A percentile compares a stretch with the other conserved stretches of the same genome.
These are phyloP conservation scores for Leptopilina clavipes DNA, from an alignment of 1,140 invertebrate species.

Conservation along the genomic window DNA sequence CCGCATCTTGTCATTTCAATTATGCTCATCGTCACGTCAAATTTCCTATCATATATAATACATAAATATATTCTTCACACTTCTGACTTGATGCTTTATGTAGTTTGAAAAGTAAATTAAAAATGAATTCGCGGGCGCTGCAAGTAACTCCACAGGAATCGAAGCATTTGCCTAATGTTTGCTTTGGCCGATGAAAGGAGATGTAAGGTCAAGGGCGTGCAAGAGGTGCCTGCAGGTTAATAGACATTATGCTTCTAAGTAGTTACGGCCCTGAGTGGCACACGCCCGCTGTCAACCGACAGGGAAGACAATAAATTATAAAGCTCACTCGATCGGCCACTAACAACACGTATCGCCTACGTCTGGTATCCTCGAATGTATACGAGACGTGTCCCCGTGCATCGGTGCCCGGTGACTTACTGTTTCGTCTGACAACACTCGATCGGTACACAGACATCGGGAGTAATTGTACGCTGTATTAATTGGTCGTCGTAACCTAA, in stretches of 20 bases:
- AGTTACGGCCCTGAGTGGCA: conserved; percentile 47
- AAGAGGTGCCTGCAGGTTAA: background rate
- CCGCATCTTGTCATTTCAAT: conserved; percentile 67
- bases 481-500: conserved; percentile 68
- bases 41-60: background rate
- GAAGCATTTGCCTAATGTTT: background rate
- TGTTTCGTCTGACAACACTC: conserved; percentile 36
- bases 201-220: background rate
- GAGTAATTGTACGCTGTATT: conserved; percentile 67
- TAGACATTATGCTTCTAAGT: conserved; percentile 4
- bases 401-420: conserved; percentile 50
- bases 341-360: conserved; percentile 54
- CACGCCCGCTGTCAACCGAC: conserved; percentile 64
- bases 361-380: conserved; percentile 41
- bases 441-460: conserved; percentile 38
- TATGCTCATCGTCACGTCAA: background rate
- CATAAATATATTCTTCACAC: background rate
- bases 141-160: too few relatives aligned
- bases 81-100: background rate
- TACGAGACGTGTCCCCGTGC: conserved; percentile 51
- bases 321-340: conserved; percentile 61
- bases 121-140: too few relatives aligned
- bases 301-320: conserved; percentile 70
- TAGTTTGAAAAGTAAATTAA: too few relatives aligned
- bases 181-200: background rate